Evolutionary conservation across 2,113 vertebrate species (phyloP).

Genomic region (Indicator indicator): DNA sequence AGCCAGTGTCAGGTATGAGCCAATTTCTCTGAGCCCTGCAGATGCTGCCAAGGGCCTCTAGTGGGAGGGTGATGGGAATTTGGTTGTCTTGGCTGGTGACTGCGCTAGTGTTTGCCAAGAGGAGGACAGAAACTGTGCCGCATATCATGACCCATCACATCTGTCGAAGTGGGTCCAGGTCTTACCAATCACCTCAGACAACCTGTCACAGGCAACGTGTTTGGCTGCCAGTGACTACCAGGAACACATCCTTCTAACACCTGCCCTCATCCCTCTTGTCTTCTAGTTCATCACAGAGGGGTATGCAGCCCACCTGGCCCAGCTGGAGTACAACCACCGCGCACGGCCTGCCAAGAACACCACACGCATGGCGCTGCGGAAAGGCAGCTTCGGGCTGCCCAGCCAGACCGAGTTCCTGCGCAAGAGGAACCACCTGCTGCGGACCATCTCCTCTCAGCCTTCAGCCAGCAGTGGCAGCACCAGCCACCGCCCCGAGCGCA

Average conservation of each 20-base stretch:
- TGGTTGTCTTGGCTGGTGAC: background rate
- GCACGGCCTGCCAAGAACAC: conserved; percentile 89
- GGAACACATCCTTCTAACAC: background rate
- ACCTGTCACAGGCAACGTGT: fast-evolving
- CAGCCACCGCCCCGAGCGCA: conserved; percentile 85
- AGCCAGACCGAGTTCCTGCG: conserved; percentile 92
- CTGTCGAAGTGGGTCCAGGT: fast-evolving
- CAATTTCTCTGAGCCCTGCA: background rate
- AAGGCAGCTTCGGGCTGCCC: conserved; percentile 94
- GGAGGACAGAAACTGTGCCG: background rate
- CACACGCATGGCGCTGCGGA: conserved; percentile 92
- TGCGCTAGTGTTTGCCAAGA: background rate
- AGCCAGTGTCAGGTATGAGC: conserved; percentile 92
- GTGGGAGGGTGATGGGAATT: background rate
- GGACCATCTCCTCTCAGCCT: conserved; percentile 92
- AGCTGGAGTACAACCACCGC: conserved; percentile 94
- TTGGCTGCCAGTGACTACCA: fast-evolving
- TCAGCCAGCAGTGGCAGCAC: conserved; percentile 9
- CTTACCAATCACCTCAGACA: background rate
- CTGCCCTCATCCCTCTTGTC: background rate
- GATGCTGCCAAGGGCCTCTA: background rate
- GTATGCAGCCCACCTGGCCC: conserved; percentile 93
- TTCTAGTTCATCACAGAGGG: conserved; percentile 93
- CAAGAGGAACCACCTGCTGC: conserved; percentile 93
- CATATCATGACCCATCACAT: background rate